Base-by-base conservation (phyloP, 2,797 vertebrate genomes). In the Macropodus opercularis region DNA sequence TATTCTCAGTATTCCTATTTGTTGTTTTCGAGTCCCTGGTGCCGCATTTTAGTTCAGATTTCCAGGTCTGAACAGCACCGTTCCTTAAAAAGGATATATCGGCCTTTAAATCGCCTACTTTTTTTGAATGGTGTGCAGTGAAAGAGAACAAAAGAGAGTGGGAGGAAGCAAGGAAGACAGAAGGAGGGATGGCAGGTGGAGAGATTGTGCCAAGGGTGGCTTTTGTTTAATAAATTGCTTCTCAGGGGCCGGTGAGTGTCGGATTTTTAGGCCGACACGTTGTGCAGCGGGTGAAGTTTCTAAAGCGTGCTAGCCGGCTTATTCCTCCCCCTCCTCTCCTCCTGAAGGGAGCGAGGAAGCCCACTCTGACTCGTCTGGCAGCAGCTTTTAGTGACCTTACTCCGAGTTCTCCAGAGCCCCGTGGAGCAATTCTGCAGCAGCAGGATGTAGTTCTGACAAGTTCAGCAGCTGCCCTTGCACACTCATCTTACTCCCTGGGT, bases 171-270 rank as follows among this genome's bases (percentile, higher is more conserved):
- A 21, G 23, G 53, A 40, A 26, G 60, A 36, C 51, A 24, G 48
- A 40, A 41, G 27, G 51, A 62, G 66, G 34, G 65, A 60, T 48
- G 69, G 34, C 66, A 61, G 63, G 51, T 49, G 44, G 64, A 29
- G 57, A 49, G 57, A 42, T 39, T 6, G 53, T 61, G 75, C 70
- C 75, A 58, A 57, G 49, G 58, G 44, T 59, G 63, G 64, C 62
- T 69, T 75, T 69, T 71, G 44, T 73, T 69, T 49, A 69, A 71
- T 65, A 51, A 72, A 75, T 66, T 65, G 73, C 68, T 58, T 77
- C 52, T 68, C 62, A 8, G 35, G 51, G 56, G 60, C 51, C 3
- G 17, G 54, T 3, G 47, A 47, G 13, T 36, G 55, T 48, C 14
- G 34, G 64, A 21, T 32, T 53, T 69, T 26, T 22, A 59, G 58